Evolutionary conservation across 2,797 vertebrate species (phyloP), one percentile per base, ranked within the genome.

Genomic region (Pempheris klunzingeri): DNA sequence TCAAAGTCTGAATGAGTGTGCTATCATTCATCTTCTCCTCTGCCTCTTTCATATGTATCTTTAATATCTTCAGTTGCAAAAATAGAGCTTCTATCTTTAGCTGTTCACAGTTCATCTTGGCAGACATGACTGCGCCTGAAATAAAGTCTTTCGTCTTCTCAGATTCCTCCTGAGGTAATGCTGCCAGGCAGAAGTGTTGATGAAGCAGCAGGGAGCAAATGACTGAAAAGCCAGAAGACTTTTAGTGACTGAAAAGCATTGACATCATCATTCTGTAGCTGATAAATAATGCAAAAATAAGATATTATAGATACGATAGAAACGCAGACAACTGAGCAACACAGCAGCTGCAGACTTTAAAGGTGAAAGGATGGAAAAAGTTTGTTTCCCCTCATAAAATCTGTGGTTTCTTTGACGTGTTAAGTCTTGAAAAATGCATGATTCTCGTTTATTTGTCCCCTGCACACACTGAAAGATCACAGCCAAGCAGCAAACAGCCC

Each of bases 31-130:
- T 87, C 82, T 81, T 55, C 80, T 64, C 41, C 66, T 61, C 79
- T 34, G 80, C 74, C 86, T 77, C 50, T 82, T 91, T 90, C 87
- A 72, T 89, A 91, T 90, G 87, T 92, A 88, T 90, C 91, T 93
- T 92, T 93, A 92, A 93, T 92, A 90, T 90, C 85, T 85, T 3
- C 81, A 71, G 74, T 74, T 72, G 89, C 89, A 67, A 90, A 92
- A 94, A 92, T 93, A 94, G 93, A 88, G 72, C 39, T 39, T 86
- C 93, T 93, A 94, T 93, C 86, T 93, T 94, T 94, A 93, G 91
- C 88, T 26, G 58, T 78, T 92, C 88, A 76, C 90, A 82, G 83
- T 91, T 93, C 90, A 92, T 92, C 90, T 92, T 81, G 44, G 81
- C 82, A 88, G 90, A 88, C 85, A 88, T 68, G 87, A 87, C 88